phyloP scores from a whole-genome alignment of 2,888 invertebrate species.

The Tetanocera ferruginea region DNA sequence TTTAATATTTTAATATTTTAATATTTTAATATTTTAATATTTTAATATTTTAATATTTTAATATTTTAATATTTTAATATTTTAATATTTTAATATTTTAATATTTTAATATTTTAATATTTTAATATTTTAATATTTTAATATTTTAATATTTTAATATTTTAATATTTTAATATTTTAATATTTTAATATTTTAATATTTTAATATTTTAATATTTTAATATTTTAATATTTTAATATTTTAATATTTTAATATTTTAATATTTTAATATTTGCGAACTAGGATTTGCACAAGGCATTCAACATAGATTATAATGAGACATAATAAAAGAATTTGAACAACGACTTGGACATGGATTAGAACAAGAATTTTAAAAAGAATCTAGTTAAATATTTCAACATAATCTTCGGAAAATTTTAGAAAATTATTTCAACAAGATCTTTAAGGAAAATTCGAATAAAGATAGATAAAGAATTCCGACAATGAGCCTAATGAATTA shows the following conservation, averaged over 20 bases:
- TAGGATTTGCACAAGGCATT: not conserved
- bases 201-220: not conserved
- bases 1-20: too few species aligned
- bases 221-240: not conserved
- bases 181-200: not conserved
- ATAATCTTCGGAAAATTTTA: too few species aligned
- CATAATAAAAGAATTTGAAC: too few species aligned
- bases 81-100: not conserved
- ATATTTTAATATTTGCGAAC: not conserved
- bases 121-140: not conserved
- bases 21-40: not conserved
- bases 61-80: not conserved
- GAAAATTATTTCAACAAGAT: too few species aligned
- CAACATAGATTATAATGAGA: too few species aligned
- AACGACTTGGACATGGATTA: too few species aligned
- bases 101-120: not conserved
- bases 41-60: not conserved
- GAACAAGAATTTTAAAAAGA: too few species aligned
- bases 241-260: not conserved
- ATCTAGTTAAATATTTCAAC: too few species aligned
- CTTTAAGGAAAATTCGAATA: too few species aligned
- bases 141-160: not conserved
- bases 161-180: not conserved
- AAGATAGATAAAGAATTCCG: too few species aligned
- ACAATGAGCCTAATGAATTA: too few species aligned